Evolutionary conservation across 2,113 vertebrate genomes (phyloP), one percentile per base, ranked within the genome.

Genomic region (Sinocyclocheilus anshuiensis): DNA sequence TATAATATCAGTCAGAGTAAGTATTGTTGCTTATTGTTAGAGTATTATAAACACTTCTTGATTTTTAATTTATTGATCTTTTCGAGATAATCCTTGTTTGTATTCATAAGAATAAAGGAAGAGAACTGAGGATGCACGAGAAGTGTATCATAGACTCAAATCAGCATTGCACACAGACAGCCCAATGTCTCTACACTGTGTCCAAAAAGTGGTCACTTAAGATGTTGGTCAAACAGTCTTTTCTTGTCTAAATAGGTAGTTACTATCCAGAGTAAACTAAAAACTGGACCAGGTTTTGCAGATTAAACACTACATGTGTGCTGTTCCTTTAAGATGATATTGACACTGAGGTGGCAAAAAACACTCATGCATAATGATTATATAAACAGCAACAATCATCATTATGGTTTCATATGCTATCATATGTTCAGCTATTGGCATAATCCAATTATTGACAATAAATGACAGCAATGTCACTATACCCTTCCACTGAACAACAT

Each of bases 1-100:
- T 0, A 57, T 57, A 50, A 50, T 33, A 33, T 33, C 89, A 91
- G 91, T 89, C 90, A 93, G 22, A 69, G 4, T 50, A 48, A 26
- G 33, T 33, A 59, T 13, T 20, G 18, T 39, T 26, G 72, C 33
- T 11, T 33, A 29, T 77, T 24, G 72, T 55, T 4, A 59, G 20
- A 57, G 29, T 7, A 59, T 59, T 39, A 36, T 59, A 39, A 79
- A 59, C 33, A 59, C 2, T 59, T 69, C 9, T 18, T 8, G 13
- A 11, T 71, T 71, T 36, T 55, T 6, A 18, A 16, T 55, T 53
- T 4, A 53, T 18, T 53, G 15, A 53, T 50, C 7, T 63, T 39
- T 39, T 33, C 1, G 6, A 39, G 39, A 39, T 39, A 39, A 39
- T 39, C 39, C 39, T 39, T 39, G 6, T 39, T 39, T 7, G 7